Evolutionary conservation across 2,113 vertebrate species (phyloP).

Genomic region (Synodontis membranacea): DNA sequence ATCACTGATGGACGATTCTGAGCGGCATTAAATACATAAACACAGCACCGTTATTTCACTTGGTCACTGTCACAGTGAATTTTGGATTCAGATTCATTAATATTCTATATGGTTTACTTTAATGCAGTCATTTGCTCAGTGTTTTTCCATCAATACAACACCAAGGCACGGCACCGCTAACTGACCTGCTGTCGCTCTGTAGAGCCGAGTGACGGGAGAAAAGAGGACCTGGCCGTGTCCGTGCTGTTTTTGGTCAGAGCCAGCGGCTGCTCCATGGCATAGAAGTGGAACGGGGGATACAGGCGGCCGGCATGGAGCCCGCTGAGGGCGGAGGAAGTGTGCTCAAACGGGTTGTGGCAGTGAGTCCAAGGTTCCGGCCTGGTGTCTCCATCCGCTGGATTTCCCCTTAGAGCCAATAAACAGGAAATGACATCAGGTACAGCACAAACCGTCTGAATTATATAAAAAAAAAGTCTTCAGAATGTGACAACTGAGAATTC

Average conservation of each 20-base stretch:
- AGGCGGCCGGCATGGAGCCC: conserved; percentile 82
- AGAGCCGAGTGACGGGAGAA: conserved; percentile 69
- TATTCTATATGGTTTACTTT: not conserved
- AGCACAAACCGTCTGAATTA: not conserved
- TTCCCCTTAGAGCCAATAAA: conserved; percentile 71
- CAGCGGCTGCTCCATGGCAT: conserved; percentile 87
- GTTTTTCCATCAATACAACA: not conserved
- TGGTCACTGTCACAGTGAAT: not conserved
- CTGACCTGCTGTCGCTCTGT: conserved; percentile 89
- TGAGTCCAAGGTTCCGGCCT: conserved; percentile 84
- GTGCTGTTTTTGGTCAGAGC: conserved; percentile 89
- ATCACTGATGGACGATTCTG: conserved; percentile 97
- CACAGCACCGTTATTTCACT: not conserved
- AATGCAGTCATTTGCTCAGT: not conserved
- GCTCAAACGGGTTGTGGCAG: conserved; percentile 83
- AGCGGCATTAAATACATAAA: not conserved
- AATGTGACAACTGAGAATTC: too few relatives aligned
- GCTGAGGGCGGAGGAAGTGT: conserved; percentile 79
- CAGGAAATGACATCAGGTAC: conserved; percentile 10
- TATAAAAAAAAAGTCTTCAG: too few relatives aligned
- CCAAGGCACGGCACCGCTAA: not conserved
- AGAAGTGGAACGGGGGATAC: conserved; percentile 82
- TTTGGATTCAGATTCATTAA: not conserved
- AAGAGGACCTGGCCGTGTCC: conserved; percentile 70
- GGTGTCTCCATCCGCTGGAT: conserved; percentile 84